Base-by-base conservation (phyloP, 2,797 vertebrate species). In the Mus minutoides region DNA sequence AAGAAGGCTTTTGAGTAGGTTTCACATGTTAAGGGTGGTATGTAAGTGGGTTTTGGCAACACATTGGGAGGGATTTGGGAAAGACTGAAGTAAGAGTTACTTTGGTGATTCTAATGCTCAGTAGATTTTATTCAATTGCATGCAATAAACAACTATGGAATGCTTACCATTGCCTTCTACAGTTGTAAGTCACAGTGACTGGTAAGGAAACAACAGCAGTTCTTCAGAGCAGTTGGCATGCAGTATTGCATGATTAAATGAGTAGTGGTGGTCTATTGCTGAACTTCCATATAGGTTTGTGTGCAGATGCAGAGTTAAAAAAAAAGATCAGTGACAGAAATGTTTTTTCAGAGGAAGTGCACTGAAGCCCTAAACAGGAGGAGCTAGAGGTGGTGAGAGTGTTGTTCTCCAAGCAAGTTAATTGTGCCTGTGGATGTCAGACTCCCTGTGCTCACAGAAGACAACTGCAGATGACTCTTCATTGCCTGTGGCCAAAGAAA, bases 261-360 rank as follows among this genome's bases (percentile, higher is more conserved):
- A 83, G n/a, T 1, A 62, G 31, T 6, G 10, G 6, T 34, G 71
- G 3, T 34, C 54, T 4, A 31, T 46, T 62, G 46, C 69, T 54
- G 34, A 89, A 10, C 17, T 87, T 80, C 85, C 16, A 69, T 29
- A 86, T 1, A 52, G 22, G 77, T 71, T 49, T 43, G 12, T 43
- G 8, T 85, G 8, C 22, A 26, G 54, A 12, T 2, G 1, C 13
- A 58, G 40, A 22, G 69, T 14, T 64, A 89, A 84, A 54, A 13
- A 85, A 54, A 13, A 13, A 40, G 14, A n/a, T 19, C 24, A 67
- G 9, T 60, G 77, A 73, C 34, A 64, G 37, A n/a, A 82, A 19
- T 9, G 49, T 21, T 58, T 96, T 97, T 71, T 85, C 17, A 11
- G 8, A 85, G 24, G 82, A 64, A 52, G 8, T 54, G 29, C 89